These are phyloP conservation scores for Nycteola revayana DNA, from an alignment of 2,888 invertebrate species.

Conservation along the genomic window DNA sequence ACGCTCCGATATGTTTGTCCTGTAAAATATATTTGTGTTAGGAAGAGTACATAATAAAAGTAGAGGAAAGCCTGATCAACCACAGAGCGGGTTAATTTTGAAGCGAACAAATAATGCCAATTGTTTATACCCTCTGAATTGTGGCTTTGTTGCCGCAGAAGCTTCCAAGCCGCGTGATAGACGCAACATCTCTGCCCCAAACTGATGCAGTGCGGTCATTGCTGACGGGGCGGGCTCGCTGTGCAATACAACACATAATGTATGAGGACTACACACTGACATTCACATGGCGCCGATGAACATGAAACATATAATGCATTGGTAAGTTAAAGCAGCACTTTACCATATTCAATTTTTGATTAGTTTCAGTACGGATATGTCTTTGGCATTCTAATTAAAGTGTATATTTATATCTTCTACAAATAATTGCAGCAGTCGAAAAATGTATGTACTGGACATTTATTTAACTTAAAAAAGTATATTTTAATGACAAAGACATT, in stretches of 20 bases:
- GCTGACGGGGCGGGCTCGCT: slow-evolving; percentile 90
- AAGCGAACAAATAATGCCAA: slow-evolving; percentile 63
- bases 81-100: slow-evolving; percentile 36
- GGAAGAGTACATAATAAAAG: background rate
- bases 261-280: slow-evolving; percentile 60
- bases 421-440: too few species aligned
- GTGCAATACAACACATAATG: slow-evolving; percentile 76
- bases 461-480: too few species aligned
- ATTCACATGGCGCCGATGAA: slow-evolving; percentile 36
- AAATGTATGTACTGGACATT: too few species aligned
- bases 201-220: slow-evolving; percentile 92
- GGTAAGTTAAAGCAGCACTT: too few species aligned
- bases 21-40: slow-evolving; percentile 31
- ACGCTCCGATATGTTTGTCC: slow-evolving; percentile 67
- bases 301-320: slow-evolving; percentile 19
- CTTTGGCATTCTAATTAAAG: too few species aligned
- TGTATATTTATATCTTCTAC: too few species aligned
- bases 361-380: too few species aligned
- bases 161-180: slow-evolving; percentile 91
- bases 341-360: too few species aligned
- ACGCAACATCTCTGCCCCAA: slow-evolving; percentile 93
- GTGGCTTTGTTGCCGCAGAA: slow-evolving; percentile 79
- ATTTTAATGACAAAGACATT: too few species aligned
- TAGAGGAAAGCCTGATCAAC: background rate
- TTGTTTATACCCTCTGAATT: slow-evolving; percentile 70